phyloP scores from a whole-genome alignment of 2,888 invertebrate genomes.

The Petrolisthes manimaculis region DNA sequence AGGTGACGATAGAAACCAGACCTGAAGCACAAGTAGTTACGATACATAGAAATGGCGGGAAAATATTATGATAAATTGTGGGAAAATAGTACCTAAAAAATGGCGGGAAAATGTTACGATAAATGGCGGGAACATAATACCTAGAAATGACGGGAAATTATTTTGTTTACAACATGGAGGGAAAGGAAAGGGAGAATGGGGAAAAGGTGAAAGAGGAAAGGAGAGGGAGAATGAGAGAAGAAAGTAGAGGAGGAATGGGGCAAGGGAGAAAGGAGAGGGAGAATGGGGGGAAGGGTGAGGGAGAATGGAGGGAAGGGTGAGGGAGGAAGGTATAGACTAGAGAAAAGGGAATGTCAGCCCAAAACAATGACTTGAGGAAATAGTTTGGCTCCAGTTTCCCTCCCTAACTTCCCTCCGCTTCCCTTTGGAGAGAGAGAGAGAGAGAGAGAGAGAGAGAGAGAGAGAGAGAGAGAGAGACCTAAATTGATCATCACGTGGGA shows the following conservation, averaged over 20 bases:
- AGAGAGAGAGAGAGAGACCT: neutral
- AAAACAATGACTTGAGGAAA: neutral
- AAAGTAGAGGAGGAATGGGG: neutral
- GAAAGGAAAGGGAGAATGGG: neutral
- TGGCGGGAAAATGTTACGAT: too few relatives aligned
- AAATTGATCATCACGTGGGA: neutral
- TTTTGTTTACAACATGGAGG: too few relatives aligned
- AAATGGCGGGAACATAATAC: too few relatives aligned
- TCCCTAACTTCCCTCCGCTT: too few relatives aligned
- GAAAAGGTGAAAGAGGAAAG: neutral
- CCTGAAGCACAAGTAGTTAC: too few relatives aligned
- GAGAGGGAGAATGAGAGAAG: neutral
- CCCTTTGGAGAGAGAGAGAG: neutral
- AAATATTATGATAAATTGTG: too few relatives aligned
- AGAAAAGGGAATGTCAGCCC: neutral
- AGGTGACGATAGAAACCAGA: too few relatives aligned
- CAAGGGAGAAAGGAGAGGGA: neutral
- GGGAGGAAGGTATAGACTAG: neutral
- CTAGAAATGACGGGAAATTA: too few relatives aligned
- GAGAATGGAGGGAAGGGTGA: constrained; percentile 3
- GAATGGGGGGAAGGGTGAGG: neutral
- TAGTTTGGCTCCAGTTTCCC: neutral
- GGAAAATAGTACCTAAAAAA: too few relatives aligned
- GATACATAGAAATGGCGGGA: too few relatives aligned
- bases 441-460: constrained; percentile 1